These are phyloP conservation scores for Machimus atricapillus DNA, from an alignment of 2,888 invertebrate genomes.

Conservation along the genomic window DNA sequence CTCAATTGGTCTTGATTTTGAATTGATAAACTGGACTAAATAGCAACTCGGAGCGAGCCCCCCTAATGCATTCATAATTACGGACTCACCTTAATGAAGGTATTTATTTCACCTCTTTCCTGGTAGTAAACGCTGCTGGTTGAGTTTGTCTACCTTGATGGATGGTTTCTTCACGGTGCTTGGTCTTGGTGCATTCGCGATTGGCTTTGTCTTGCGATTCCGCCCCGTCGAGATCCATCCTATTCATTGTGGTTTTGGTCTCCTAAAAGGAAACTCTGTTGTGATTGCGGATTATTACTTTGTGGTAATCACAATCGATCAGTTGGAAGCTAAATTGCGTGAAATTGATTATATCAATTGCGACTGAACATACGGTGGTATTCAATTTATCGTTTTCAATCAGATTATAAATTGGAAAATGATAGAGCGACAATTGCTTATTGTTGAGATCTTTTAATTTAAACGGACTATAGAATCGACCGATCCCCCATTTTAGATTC, in stretches of 20 bases:
- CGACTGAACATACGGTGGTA: neutral
- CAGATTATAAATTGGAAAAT: neutral
- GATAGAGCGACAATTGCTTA: neutral
- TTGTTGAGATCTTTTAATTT: neutral
- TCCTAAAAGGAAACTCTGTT: neutral
- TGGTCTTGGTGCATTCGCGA: neutral
- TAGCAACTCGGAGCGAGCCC: neutral
- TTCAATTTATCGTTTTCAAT: slow-evolving; percentile 23
- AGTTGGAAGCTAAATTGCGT: slow-evolving; percentile 38
- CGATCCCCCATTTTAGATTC: neutral
- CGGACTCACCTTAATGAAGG: neutral
- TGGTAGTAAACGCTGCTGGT: neutral
- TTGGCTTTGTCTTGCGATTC: neutral
- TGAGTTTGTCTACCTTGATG: neutral
- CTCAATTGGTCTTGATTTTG: neutral
- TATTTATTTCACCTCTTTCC: neutral
- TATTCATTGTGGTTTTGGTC: slow-evolving; percentile 23
- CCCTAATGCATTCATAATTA: slow-evolving; percentile 2
- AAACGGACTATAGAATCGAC: neutral
- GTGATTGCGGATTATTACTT: slow-evolving; percentile 34
- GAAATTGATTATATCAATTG: slow-evolving; percentile 39
- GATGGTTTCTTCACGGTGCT: neutral
- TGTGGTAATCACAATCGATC: slow-evolving; percentile 38
- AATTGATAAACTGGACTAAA: neutral
- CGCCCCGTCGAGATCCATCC: neutral